phyloP scores from a whole-genome alignment of 2,888 invertebrate genomes.

The Brachyopa scutellaris region DNA sequence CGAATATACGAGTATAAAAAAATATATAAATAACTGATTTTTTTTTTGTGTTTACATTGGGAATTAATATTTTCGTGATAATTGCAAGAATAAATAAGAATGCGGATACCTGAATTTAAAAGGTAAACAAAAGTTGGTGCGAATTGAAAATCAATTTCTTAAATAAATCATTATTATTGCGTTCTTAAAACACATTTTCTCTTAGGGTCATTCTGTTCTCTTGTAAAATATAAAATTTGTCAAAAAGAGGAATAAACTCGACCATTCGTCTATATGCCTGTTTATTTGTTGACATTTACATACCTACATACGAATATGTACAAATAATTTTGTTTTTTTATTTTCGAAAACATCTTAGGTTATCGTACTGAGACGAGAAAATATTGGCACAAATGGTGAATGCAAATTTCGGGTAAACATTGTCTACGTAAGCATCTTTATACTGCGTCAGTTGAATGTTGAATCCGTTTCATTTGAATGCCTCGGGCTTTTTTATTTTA shows the following conservation, averaged over 20 bases:
- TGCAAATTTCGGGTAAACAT: constrained; percentile 14
- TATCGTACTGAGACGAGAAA: background rate
- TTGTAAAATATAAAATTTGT: background rate
- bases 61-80: constrained; percentile 13
- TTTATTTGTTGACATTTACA: constrained; percentile 15
- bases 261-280: constrained; percentile 15
- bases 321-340: constrained; percentile 1
- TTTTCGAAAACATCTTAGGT: too few relatives aligned
- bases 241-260: constrained; percentile 36
- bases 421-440: constrained; percentile 5
- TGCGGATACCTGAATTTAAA: background rate
- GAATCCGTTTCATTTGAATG: background rate
- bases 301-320: background rate
- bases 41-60: background rate
- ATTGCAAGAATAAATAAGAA: constrained; percentile 11
- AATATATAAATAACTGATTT: constrained; percentile 5
- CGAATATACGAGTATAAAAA: too few relatives aligned
- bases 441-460: constrained; percentile 1
- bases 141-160: constrained; percentile 8
- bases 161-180: background rate
- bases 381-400: constrained; percentile 15
- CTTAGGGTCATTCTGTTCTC: constrained; percentile 1
- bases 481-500: too few relatives aligned
- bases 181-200: background rate
- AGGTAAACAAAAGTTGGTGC: background rate